These are phyloP conservation scores for Papilio dardanus DNA, from an alignment of 1,140 invertebrate genomes.

Conservation along the genomic window DNA sequence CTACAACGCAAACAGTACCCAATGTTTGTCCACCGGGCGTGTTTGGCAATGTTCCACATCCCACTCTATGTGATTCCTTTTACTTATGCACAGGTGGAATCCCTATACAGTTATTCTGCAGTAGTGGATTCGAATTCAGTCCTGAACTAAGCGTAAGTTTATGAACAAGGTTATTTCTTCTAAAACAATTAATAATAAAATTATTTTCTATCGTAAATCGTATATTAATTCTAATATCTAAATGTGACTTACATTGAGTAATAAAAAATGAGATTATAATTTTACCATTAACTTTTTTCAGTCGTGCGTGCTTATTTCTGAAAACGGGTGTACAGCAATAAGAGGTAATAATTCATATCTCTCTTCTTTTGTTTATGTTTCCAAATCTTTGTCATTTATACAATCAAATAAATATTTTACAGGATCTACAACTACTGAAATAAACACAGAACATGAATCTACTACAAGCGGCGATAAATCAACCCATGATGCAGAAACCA, in stretches of 20 bases:
- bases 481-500: not conserved
- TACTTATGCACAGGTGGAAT: constrained; percentile 52
- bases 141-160: constrained; percentile 47
- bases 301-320: constrained; percentile 48
- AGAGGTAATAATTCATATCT: constrained; percentile 19
- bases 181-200: not conserved
- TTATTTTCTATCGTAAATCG: no score
- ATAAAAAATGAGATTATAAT: no score
- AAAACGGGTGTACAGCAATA: constrained; percentile 48
- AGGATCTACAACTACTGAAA: constrained; percentile 17
- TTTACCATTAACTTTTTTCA: constrained; percentile 44
- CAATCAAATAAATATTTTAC: not conserved
- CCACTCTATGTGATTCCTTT: constrained; percentile 50
- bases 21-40: constrained; percentile 48
- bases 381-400: not conserved
- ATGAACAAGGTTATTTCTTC: not conserved
- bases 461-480: constrained; percentile 1
- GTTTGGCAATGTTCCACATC: constrained; percentile 52
- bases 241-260: no score
- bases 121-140: constrained; percentile 54
- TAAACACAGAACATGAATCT: constrained; percentile 1
- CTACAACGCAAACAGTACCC: constrained; percentile 13
- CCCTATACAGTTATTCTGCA: constrained; percentile 49
- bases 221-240: no score
- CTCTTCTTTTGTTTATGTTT: not conserved